Evolutionary conservation across 2,113 vertebrate genomes (phyloP).

Genomic region (Ophiodon elongatus): DNA sequence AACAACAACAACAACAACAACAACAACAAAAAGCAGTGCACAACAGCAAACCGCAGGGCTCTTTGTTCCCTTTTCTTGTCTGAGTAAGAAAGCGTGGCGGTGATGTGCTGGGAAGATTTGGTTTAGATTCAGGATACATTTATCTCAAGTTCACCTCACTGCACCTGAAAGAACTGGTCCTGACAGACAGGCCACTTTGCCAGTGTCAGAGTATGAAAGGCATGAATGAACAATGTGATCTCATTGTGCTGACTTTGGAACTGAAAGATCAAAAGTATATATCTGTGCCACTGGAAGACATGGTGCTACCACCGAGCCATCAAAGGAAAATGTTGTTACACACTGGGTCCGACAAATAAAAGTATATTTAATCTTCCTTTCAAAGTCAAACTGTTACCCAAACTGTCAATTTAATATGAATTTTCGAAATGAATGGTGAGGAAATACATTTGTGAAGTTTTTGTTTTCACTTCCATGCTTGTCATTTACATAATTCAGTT

Average conservation of each 20-base stretch:
- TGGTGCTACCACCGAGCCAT: constrained; percentile 1
- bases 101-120: constrained; percentile 57
- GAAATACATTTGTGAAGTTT: background rate
- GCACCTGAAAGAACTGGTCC: constrained; percentile 72
- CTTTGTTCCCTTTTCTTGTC: constrained; percentile 43
- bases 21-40: background rate
- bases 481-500: background rate
- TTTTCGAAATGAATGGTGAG: background rate
- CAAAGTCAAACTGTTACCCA: background rate
- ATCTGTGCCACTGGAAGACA: constrained; percentile 17
- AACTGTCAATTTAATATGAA: background rate
- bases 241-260: constrained; percentile 69
- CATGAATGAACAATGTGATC: constrained; percentile 76
- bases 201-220: constrained; percentile 65
- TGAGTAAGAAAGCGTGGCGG: constrained; percentile 17
- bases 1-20: background rate
- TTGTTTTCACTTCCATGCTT: background rate
- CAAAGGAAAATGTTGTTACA: constrained; percentile 8
- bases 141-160: constrained; percentile 75
- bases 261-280: constrained; percentile 55
- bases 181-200: constrained; percentile 75
- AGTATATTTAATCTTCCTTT: background rate
- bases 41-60: constrained; percentile 10
- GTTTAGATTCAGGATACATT: constrained; percentile 76
- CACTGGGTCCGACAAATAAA: background rate